Percentiles rank a stretch among this genome's conserved stretches.
Conservation (phyloP, 2,113 vertebrate genomes). For the Caretta caretta region DNA sequence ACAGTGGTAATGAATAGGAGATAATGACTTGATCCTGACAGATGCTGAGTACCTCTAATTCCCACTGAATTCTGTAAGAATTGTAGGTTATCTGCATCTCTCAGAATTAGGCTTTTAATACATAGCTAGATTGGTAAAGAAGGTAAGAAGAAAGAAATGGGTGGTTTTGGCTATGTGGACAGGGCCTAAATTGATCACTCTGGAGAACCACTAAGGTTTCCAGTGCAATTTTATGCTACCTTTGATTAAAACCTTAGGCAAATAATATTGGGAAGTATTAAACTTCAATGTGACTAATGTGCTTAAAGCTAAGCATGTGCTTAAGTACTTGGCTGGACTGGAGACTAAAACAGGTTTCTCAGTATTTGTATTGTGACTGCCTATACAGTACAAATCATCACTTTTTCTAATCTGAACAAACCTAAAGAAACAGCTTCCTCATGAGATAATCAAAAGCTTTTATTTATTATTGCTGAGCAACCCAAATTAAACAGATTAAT, state of each 20-base stretch:
- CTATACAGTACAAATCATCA: neutral
- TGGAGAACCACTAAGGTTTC: fast-evolving
- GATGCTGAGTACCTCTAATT: neutral
- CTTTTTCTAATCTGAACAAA: neutral
- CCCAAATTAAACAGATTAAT: neutral
- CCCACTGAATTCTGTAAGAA: neutral
- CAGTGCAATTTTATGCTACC: neutral
- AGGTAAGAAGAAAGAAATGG: neutral
- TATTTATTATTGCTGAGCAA: neutral
- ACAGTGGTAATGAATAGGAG: neutral
- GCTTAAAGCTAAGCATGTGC: neutral
- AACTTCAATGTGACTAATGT: neutral
- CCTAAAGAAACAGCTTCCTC: neutral
- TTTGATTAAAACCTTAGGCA: neutral
- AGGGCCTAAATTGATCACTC: neutral
- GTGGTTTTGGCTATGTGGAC: fast-evolving
- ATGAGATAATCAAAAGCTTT: neutral
- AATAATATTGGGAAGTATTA: neutral
- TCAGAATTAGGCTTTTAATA: neutral
- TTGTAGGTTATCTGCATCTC: neutral
- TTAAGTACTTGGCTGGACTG: neutral
- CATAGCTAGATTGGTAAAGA: neutral
- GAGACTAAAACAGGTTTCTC: neutral
- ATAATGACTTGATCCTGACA: neutral
- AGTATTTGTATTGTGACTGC: neutral